A percentile compares a stretch with the other conserved stretches of the same genome.
phyloP scores from a whole-genome alignment of 2,888 invertebrate genomes.

The Nebria brevicollis region DNA sequence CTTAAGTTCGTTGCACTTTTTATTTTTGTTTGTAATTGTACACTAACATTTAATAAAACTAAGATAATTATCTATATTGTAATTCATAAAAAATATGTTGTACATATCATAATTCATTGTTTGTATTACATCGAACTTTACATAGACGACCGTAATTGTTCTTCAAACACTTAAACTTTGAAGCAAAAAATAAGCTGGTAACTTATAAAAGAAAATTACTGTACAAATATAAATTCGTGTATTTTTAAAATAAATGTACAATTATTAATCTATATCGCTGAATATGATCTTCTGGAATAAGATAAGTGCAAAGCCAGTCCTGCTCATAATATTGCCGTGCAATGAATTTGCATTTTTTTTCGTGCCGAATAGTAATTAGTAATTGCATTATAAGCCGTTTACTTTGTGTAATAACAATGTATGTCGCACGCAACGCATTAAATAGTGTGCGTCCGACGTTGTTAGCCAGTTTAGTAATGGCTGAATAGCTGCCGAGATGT shows the following conservation, averaged over 20 bases:
- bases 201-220: too few species aligned
- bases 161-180: too few species aligned
- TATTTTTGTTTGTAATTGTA: neutral
- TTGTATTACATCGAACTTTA: neutral
- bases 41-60: neutral
- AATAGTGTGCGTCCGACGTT: neutral
- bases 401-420: constrained; percentile 1
- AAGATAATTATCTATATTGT: neutral
- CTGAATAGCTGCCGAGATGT: neutral
- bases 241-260: too few species aligned
- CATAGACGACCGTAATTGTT: too few species aligned
- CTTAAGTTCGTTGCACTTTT: neutral
- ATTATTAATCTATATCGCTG: too few species aligned
- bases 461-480: neutral
- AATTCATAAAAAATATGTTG: neutral
- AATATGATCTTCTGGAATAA: neutral
- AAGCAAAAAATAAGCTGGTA: too few species aligned
- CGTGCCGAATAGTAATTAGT: neutral
- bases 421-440: neutral
- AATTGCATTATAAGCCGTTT: neutral
- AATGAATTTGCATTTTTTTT: neutral
- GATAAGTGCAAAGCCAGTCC: neutral
- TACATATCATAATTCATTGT: neutral
- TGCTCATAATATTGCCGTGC: neutral
- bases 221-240: too few species aligned